These are phyloP conservation scores for Strix aluco DNA, from an alignment of 2,113 vertebrate species.

Conservation along the genomic window DNA sequence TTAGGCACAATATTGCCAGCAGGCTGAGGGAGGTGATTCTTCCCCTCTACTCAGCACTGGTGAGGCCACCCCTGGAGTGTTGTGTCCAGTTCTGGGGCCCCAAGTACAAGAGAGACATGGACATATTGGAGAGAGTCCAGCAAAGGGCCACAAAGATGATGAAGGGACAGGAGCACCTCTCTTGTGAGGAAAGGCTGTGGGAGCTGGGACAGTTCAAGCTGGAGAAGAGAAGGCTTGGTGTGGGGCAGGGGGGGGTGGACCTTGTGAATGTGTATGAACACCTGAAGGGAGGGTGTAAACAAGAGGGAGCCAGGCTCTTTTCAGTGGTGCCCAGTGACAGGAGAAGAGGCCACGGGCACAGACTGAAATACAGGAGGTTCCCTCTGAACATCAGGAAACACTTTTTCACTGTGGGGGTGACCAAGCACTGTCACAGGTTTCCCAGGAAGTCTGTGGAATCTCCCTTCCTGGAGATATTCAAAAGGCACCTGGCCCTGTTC, in stretches of 20 bases:
- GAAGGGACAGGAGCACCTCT: background rate
- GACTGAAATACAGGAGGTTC: background rate
- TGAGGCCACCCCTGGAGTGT: too few species aligned
- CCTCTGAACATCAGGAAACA: background rate
- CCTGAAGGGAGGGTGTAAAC: background rate
- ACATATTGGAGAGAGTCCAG: background rate
- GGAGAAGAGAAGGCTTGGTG: too few species aligned
- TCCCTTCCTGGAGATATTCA: background rate
- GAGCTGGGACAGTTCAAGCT: background rate
- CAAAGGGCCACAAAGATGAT: background rate
- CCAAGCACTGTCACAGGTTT: background rate
- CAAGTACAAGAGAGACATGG: background rate
- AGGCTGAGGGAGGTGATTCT: background rate
- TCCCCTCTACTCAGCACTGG: background rate
- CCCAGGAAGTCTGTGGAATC: background rate
- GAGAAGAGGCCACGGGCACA: background rate
- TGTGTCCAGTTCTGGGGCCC: background rate
- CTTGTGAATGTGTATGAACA: background rate
- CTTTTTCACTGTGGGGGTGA: background rate
- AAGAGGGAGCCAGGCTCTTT: background rate
- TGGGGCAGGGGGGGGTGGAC: too few species aligned
- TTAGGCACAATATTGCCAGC: background rate
- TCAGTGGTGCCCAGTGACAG: background rate
- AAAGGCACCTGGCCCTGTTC: background rate
- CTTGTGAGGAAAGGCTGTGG: background rate